A percentile compares a stretch with the other conserved stretches of the same genome.
phyloP scores from a whole-genome alignment of 2,888 invertebrate species.

The Reticulitermes lucifugus region DNA sequence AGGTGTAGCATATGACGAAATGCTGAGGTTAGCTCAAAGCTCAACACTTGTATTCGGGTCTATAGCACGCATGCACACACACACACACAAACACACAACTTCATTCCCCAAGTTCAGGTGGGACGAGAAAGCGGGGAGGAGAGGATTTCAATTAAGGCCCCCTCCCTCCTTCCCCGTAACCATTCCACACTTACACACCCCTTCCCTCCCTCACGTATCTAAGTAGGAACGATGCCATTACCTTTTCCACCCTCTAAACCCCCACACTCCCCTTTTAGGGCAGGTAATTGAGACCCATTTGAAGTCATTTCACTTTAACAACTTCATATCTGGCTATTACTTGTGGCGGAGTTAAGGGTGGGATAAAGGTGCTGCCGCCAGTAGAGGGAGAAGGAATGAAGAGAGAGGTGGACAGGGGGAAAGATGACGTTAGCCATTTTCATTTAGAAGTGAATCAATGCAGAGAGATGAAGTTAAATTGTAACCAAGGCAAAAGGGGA shows the following conservation, averaged over 20 bases:
- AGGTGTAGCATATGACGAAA: neutral
- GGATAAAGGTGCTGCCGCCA: conserved; percentile 39
- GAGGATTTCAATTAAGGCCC: conserved; percentile 52
- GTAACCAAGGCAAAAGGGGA: conserved; percentile 28
- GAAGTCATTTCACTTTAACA: conserved; percentile 57
- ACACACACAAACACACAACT: neutral
- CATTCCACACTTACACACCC: conserved; percentile 20
- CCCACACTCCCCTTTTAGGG: conserved; percentile 52
- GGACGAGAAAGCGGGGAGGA: conserved; percentile 32
- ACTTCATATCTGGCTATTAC: conserved; percentile 56
- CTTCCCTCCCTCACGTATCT: conserved; percentile 39
- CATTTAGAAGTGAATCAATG: conserved; percentile 43
- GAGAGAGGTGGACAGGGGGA: neutral
- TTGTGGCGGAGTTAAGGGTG: conserved; percentile 53
- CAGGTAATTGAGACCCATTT: conserved; percentile 56
- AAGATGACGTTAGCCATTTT: conserved; percentile 46
- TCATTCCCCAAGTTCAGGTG: conserved; percentile 51
- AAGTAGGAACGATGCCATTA: conserved; percentile 48
- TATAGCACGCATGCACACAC: no score
- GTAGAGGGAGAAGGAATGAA: conserved; percentile 33
- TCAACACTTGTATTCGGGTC: neutral
- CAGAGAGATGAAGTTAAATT: conserved; percentile 36
- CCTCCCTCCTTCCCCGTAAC: conserved; percentile 26
- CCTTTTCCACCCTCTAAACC: conserved; percentile 41
- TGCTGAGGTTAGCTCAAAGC: conserved; percentile 16